Evolutionary conservation across 2,113 vertebrate genomes (phyloP), one percentile per base, ranked within the genome.

Genomic region (Perca fluviatilis): DNA sequence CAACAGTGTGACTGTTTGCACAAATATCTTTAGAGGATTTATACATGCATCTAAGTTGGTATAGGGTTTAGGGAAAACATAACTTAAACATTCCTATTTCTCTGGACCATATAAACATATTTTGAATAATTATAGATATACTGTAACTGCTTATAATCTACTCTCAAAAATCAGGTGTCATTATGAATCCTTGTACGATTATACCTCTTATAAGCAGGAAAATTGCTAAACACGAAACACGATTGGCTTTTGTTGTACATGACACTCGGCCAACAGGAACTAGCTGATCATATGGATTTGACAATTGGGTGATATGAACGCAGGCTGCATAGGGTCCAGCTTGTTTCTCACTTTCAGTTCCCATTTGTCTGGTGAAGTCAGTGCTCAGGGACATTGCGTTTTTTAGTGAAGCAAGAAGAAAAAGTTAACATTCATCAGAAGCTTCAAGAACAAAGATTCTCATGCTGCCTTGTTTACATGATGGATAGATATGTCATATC

Each of bases 321-420:
- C 36, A 71, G 81, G 27, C 79, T 62, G 54, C 46, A 51, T 60
- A 47, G 67, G 64, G 73, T 91, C 86, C 66, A 74, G 73, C 79
- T 74, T 74, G 53, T 87, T 83, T 85, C 79, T 86, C 87, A 86
- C 77, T 94, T 91, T 93, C 92, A 92, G 79, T 93, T 93, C 93
- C 92, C 82, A 84, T 84, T 91, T 88, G 77, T 73, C 46, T 75
- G 64, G 47, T 73, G 82, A 85, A 85, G 91, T 84, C 67, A 80
- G 77, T 3, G 10, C 83, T 69, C 58, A 27, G 74, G 30, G 50
- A 76, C 83, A 10, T 76, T 82, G 68, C 30, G 49, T 75, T 64
- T 88, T 81, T 90, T 70, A 30, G 79, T 84, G 82, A 86, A 84
- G 90, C 80, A 79, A 88, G 19, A 87, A 68, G 79, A 84, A 83